A percentile compares a stretch with the other conserved stretches of the same genome.
Conservation (phyloP, 1,140 invertebrate genomes). For the Drosophila takahashii region DNA sequence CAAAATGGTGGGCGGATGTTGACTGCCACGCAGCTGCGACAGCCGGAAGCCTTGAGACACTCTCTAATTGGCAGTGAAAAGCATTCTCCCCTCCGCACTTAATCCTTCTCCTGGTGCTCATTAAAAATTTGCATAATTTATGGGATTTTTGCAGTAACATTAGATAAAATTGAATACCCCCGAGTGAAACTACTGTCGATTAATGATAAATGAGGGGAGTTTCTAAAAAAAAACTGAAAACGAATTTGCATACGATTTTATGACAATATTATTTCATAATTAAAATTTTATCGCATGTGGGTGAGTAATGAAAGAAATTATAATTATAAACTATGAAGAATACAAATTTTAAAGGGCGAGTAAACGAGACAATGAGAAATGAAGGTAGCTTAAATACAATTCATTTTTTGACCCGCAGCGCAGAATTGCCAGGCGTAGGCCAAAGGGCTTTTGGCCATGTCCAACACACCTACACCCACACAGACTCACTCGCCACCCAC, state of each 20-base stretch:
- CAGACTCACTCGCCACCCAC: slow-evolving; percentile 18
- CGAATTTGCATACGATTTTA: slow-evolving; percentile 39
- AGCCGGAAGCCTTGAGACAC: slow-evolving; percentile 57
- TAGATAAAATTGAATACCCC: slow-evolving; percentile 50
- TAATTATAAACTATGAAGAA: slow-evolving; percentile 29
- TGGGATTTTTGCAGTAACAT: slow-evolving; percentile 47
- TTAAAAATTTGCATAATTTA: slow-evolving; percentile 66
- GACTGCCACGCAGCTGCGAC: slow-evolving; percentile 56
- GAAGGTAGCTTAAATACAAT: slow-evolving; percentile 30
- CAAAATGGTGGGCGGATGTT: slow-evolving; percentile 57
- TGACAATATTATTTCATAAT: slow-evolving; percentile 58
- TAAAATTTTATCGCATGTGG: slow-evolving; percentile 35
- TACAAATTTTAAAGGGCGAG: slow-evolving; percentile 3
- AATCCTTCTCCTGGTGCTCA: slow-evolving; percentile 29
- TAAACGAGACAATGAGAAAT: slow-evolving; percentile 12
- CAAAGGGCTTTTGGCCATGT: slow-evolving; percentile 56
- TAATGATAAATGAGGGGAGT: slow-evolving; percentile 27
- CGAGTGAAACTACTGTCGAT: slow-evolving; percentile 42
- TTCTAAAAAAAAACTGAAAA: background rate
- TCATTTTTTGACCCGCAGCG: slow-evolving; percentile 56
- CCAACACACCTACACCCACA: slow-evolving; percentile 15
- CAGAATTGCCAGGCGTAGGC: slow-evolving; percentile 57
- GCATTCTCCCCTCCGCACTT: background rate
- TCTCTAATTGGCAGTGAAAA: slow-evolving; percentile 72
- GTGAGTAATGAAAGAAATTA: slow-evolving; percentile 3